Conservation (phyloP, 2,888 invertebrate genomes). For the Philhelius pedissequus region DNA sequence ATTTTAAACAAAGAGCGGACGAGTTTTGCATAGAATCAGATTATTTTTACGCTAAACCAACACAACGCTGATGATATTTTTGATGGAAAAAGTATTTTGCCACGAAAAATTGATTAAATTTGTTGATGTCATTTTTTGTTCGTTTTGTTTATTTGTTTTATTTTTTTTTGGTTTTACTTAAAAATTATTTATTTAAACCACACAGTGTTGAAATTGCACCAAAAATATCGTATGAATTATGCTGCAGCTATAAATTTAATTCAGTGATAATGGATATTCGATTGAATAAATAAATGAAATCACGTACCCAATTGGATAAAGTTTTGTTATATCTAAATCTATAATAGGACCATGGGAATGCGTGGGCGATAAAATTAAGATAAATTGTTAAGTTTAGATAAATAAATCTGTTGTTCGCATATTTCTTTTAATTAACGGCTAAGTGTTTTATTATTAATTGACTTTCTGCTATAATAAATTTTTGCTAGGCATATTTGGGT, state of each 20-base stretch:
- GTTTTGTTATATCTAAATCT: constrained; percentile 31
- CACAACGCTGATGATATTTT: background rate
- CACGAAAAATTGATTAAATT: background rate
- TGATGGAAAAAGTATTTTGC: background rate
- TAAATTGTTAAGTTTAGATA: background rate
- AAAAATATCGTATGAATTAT: constrained; percentile 47
- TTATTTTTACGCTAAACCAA: background rate
- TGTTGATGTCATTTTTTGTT: background rate
- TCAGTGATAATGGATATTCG: constrained; percentile 38
- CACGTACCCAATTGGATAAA: constrained; percentile 33
- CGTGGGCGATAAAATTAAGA: background rate
- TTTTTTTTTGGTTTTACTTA: background rate
- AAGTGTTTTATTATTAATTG: background rate
- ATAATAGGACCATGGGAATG: background rate
- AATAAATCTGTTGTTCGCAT: background rate
- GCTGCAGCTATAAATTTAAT: background rate
- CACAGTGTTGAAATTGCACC: constrained; percentile 7
- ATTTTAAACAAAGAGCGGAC: background rate
- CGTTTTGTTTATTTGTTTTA: background rate
- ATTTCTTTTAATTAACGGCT: background rate
- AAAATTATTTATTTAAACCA: constrained; percentile 40
- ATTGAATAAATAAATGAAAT: constrained; percentile 31
- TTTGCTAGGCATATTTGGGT: too few species aligned
- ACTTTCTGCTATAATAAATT: background rate
- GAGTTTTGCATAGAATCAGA: background rate